Base-by-base conservation (phyloP, 2,888 invertebrate species). In the Euclidia mi region DNA sequence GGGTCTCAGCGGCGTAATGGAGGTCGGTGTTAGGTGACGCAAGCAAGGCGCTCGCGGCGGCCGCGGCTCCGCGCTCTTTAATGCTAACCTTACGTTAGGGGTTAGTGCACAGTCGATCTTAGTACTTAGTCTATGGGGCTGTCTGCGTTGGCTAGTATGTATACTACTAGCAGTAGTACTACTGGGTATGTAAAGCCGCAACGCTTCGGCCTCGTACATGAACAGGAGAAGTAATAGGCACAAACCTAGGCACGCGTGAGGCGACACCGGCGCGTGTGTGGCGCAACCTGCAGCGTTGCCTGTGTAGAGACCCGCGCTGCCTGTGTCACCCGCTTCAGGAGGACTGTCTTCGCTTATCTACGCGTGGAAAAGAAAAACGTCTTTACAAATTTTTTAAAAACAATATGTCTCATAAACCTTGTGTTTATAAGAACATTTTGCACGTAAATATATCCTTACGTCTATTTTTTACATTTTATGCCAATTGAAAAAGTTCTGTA, bases 201-300 rank as follows among this genome's bases (percentile, higher is more conserved):
- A 81, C 79, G 84, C 81, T 62, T 86, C 84, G 78, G 83, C 85
- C 80, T 76, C 76, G 55, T 85, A 85, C 70, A 91, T 78, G 71
- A 92, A 75, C 76, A 91, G 76, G 79, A 94, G 78, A 76, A 94
- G 81, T 65, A 94, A 82, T 63, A 94, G 84, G 76, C 91, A 95
- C 95, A 95, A 95, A 95, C 95, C 95, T 95, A 95, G 78, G 83
- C 94, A 95, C 69, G 81, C 85, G 75, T 89, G 90, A 2, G 90
- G 84, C 9, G 91, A 81, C 31, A 83, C 81, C n/a, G 92, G 78
- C 18, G 90, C 85, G 66, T 76, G 84, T 2, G 89, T 88, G 3
- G 86, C 73, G 76, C 95, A 95, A 2, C 93, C 93, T 28, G 80
- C 71, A 7, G 77, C 49, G 59, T 75, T 82, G 53, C 80, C 79